A percentile compares a stretch with the other conserved stretches of the same genome.
Evolutionary conservation across 2,888 invertebrate species (phyloP).

Genomic region (Slavum lentiscoides): DNA sequence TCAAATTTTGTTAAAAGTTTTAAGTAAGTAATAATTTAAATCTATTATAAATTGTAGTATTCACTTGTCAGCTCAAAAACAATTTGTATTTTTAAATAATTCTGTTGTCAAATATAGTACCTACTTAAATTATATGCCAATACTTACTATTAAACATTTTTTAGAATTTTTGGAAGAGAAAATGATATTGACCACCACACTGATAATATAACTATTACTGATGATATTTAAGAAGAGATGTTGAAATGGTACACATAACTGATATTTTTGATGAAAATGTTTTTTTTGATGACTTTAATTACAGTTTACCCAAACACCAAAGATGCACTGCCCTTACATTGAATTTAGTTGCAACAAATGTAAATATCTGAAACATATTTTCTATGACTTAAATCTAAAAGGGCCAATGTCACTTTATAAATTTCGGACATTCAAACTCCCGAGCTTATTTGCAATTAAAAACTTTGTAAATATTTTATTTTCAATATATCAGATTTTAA

Average conservation of each 20-base stretch:
- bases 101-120: constrained; percentile 5
- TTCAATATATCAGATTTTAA: neutral
- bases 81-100: constrained; percentile 6
- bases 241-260: constrained; percentile 7
- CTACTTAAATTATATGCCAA: constrained; percentile 1
- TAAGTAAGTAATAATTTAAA: constrained; percentile 15
- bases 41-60: neutral
- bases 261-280: constrained; percentile 12
- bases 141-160: neutral
- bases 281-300: constrained; percentile 5
- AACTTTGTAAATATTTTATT: constrained; percentile 13
- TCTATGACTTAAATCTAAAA: neutral
- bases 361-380: too few relatives aligned
- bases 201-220: too few relatives aligned
- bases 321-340: neutral
- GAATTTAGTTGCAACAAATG: constrained; percentile 18
- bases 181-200: constrained; percentile 15
- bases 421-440: neutral
- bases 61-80: neutral
- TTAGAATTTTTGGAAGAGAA: constrained; percentile 14
- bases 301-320: constrained; percentile 5
- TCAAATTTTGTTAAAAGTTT: constrained; percentile 16
- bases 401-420: neutral
- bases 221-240: constrained; percentile 16
- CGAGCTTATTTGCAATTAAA: neutral